Base-by-base conservation (phyloP, 2,797 vertebrate species). In the Leptoclinus maculatus region DNA sequence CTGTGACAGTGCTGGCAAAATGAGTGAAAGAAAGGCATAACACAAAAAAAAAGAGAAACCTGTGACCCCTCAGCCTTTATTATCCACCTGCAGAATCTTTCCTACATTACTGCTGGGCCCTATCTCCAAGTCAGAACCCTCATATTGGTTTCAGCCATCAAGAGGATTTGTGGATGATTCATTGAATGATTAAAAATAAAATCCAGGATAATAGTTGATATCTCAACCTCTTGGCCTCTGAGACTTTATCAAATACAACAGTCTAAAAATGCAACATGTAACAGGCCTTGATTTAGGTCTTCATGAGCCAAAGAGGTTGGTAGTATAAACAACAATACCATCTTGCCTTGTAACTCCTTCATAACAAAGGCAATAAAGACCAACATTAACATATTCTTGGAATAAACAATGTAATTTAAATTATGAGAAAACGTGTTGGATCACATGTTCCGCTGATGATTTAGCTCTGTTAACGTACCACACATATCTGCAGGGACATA, bases 341-440 rank as follows among this genome's bases (percentile, higher is more conserved):
- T 32, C 29, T 14, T 16, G 13, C 23, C 21, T n/a, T 36, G 2
- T 10, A 32, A 21, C 43, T 60, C 39, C 29, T 29, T 29, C 29
- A 29, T 29, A 41, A 23, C 38, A n/a, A 41, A 1, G 7, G 3
- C 4, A 56, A 60, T 34, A 65, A 43, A 27, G 5, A 25, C 0
- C 34, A 25, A 53, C 23, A 32, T 19, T 29, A 1, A 75, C 12
- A 13, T 17, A 8, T 17, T 14, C 2, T n/a, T 10, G 21, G 3
- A 65, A 29, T 57, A 47, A 76, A 67, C 25, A 53, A 38, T 36
- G 34, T 3, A 2, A 66, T 54, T 13, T 27, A 27, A 25, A 51
- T 66, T 32, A 49, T 16, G 7, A 23, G 1, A 54, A 39, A 65
- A 63, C 56, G 51, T 80, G 79, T 74, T 72, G 64, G 51, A 71